These are phyloP conservation scores for Vireo griseus DNA, from an alignment of 2,797 vertebrate genomes.

Conservation along the genomic window DNA sequence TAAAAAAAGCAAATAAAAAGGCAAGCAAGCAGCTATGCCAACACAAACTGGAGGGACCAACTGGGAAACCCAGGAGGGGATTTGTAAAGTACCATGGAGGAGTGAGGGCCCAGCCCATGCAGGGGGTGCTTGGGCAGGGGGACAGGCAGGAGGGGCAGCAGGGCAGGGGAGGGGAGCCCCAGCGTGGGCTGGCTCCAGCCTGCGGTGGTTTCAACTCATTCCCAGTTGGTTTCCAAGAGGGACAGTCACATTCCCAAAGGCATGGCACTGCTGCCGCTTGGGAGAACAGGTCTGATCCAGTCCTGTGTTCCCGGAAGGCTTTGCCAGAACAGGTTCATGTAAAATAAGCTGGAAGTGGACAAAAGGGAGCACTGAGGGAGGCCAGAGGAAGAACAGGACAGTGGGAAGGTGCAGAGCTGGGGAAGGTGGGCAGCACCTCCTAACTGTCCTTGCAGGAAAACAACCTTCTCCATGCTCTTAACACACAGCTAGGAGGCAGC, in stretches of 20 bases:
- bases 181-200: not conserved
- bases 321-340: fast-evolving
- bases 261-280: fast-evolving
- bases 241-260: not conserved
- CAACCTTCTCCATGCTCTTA: not conserved
- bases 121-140: not conserved
- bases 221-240: not conserved
- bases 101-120: not conserved
- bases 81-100: not conserved
- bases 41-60: not conserved
- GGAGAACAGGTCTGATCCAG: not conserved
- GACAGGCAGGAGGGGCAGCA: not conserved
- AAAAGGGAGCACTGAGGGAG: not conserved
- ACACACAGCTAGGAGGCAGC: not conserved
- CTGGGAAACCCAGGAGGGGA: not conserved
- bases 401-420: not conserved
- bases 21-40: constrained; percentile 50
- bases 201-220: fast-evolving
- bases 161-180: not conserved
- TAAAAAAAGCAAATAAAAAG: constrained; percentile 25
- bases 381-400: not conserved
- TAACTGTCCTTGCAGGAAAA: not conserved
- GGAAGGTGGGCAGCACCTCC: not conserved
- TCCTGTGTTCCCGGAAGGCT: fast-evolving
- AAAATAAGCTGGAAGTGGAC: not conserved